Base-by-base conservation (phyloP, 2,797 vertebrate genomes). In the Centropyge bicolor region DNA sequence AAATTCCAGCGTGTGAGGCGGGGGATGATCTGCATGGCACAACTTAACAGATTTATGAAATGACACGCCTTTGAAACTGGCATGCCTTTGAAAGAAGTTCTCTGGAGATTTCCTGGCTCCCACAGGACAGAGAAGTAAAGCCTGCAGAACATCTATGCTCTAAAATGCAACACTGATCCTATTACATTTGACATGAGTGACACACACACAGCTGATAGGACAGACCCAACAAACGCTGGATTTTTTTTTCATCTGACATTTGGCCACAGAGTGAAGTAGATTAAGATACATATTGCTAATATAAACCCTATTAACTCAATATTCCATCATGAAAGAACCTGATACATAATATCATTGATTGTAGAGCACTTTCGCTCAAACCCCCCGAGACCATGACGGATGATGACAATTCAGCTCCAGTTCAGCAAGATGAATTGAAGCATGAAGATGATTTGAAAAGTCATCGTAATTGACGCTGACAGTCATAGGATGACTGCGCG, bases 391-490 rank as follows among this genome's bases (percentile, higher is more conserved):
- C 63, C 69, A 35, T 82, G 81, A 86, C 70, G 4, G 46, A 85
- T 40, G 71, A 83, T 79, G 89, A 88, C 86, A 88, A 75, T 83
- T 82, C 74, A 77, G 69, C 81, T 82, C 76, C 65, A 72, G 71
- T 74, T 87, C 73, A 76, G 71, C 73, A 17, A 24, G 76, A 83
- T 70, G 87, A 89, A 86, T 45, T 55, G 78, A 91, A 87, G 89
- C 88, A 79, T 88, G 83, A 84, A 76, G 67, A 81, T 69, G 56
- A 88, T 88, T 88, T 82, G 54, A 86, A 90, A 84, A 83, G 72
- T 89, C 83, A 80, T 41, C 13, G 35, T 93, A 91, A 94, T 90
- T 79, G 85, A 82, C 83, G 31, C 62, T 89, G 92, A 91, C 93
- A 93, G 91, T 74, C 19, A 43, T 48, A 54, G 78, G 86, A 87